Evolutionary conservation across 1,140 invertebrate species (phyloP), one percentile per base, ranked within the genome.

Genomic region (Drosophila ercepeae): DNA sequence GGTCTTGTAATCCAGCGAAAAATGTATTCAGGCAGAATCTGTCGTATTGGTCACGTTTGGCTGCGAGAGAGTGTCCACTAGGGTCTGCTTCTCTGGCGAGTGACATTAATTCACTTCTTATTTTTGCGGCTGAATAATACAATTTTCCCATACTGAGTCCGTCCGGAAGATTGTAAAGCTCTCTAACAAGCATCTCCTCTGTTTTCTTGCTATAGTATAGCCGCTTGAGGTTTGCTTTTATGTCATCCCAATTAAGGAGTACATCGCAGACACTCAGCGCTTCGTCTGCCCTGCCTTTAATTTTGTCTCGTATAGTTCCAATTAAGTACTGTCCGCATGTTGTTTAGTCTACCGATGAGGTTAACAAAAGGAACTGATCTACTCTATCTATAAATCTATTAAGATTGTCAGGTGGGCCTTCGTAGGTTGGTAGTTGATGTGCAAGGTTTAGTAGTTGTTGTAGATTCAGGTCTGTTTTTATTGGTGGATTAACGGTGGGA

Each of bases 191-290:
- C 34, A 59, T 50, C 32, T 59, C 46, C 19, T 52, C 29, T 36
- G 50, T 29, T 54, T 49, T 58, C 19, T 58, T 27, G 54, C 44
- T 58, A 48, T 13, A 49, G 19, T 58, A 39, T 58, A 41, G 21
- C 25, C 42, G 41, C 11, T 57, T 48, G 27, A 39, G 32, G 8
- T 57, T 46, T 57, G 32, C 1, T 57, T 57, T 55, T 11, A 55
- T 55, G 27, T 55, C 52, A 45, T 45, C 52, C 52, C 52, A 55
- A 55, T 16, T 54, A 14, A 58, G 45, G 45, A 49, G 45, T 49
- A 58, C 45, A 58, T 58, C 55, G 23, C 55, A 58, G 45, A 49
- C 55, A 58, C 21, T 49, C 55, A 58, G 55, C 14, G 45, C 34
- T 39, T 58, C 34, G 23, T 57, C 42, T 14, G 42, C 53, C 29